Percentiles rank a stretch among this genome's conserved stretches.
Conservation (phyloP, 1,140 invertebrate species). For the Lysiphlebus fabarum region DNA sequence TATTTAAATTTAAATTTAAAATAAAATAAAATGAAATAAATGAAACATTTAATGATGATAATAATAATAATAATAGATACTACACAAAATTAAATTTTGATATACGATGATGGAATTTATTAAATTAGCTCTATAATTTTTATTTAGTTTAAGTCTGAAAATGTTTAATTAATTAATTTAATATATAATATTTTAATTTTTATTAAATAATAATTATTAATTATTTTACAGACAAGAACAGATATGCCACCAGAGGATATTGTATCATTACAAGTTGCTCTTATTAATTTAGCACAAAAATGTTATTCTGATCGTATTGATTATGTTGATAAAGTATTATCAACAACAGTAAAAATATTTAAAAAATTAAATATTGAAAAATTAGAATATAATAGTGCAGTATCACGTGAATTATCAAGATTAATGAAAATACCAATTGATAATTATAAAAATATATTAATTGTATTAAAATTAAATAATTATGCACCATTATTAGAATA, state of each 20-base stretch:
- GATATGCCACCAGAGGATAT: slow-evolving; percentile 96
- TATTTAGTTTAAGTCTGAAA: slow-evolving; percentile 53
- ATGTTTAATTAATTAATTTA: slow-evolving; percentile 12
- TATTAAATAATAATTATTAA: slow-evolving; percentile 1
- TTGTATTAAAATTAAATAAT: slow-evolving; percentile 78
- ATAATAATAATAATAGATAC: too few species aligned
- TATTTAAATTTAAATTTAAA: slow-evolving; percentile 9
- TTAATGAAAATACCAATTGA: slow-evolving; percentile 93
- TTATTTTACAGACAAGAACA: slow-evolving; percentile 67
- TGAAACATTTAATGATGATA: slow-evolving; percentile 39
- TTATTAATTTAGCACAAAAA: slow-evolving; percentile 92
- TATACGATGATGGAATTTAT: slow-evolving; percentile 30
- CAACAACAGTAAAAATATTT: slow-evolving; percentile 85
- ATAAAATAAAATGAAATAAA: not conserved
- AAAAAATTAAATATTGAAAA: slow-evolving; percentile 73
- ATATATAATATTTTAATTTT: slow-evolving; percentile 2
- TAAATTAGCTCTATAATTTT: slow-evolving; percentile 30
- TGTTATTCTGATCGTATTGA: slow-evolving; percentile 93
- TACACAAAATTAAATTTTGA: not conserved
- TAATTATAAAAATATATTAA: slow-evolving; percentile 90
- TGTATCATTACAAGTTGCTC: slow-evolving; percentile 89
- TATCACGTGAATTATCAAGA: slow-evolving; percentile 88
- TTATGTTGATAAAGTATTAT: slow-evolving; percentile 93
- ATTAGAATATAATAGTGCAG: slow-evolving; percentile 75
- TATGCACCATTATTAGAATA: slow-evolving; percentile 82